Evolutionary conservation across 2,888 invertebrate genomes (phyloP).

Genomic region (Folsomia manolachei): DNA sequence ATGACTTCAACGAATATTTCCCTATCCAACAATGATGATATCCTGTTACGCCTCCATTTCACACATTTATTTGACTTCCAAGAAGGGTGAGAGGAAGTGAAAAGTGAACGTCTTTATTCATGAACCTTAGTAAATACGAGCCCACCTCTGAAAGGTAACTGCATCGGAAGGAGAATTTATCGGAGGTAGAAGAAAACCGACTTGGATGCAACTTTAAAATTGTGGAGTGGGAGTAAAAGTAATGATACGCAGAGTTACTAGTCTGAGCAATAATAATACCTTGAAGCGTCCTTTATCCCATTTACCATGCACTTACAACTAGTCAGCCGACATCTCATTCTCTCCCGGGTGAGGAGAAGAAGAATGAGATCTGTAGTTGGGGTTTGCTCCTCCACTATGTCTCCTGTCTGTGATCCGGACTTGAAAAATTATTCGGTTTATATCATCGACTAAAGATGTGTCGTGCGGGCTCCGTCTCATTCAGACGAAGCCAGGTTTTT

Average conservation of each 20-base stretch:
- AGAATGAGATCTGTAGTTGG: constrained; percentile 33
- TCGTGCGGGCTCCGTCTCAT: constrained; percentile 30
- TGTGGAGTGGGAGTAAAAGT: no score
- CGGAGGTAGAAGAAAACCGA: neutral
- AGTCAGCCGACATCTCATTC: constrained; percentile 3
- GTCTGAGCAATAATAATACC: no score
- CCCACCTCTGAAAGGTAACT: neutral
- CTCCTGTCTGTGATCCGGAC: constrained; percentile 41
- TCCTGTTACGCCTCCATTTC: neutral
- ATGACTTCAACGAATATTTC: neutral
- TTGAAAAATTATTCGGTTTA: constrained; percentile 44
- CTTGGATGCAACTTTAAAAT: neutral
- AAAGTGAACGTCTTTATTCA: constrained; percentile 1
- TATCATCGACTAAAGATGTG: constrained; percentile 43
- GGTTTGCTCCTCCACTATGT: constrained; percentile 39
- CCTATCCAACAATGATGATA: neutral
- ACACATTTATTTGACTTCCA: constrained; percentile 6
- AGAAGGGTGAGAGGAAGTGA: neutral
- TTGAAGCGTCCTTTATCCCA: no score
- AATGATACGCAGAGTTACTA: neutral
- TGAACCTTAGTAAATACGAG: neutral
- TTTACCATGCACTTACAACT: neutral
- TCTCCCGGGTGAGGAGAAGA: constrained; percentile 19
- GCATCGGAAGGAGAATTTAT: neutral
- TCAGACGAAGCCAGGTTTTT: neutral